Base-by-base conservation (phyloP, 2,888 invertebrate species). In the Prionchulus punctatus region DNA sequence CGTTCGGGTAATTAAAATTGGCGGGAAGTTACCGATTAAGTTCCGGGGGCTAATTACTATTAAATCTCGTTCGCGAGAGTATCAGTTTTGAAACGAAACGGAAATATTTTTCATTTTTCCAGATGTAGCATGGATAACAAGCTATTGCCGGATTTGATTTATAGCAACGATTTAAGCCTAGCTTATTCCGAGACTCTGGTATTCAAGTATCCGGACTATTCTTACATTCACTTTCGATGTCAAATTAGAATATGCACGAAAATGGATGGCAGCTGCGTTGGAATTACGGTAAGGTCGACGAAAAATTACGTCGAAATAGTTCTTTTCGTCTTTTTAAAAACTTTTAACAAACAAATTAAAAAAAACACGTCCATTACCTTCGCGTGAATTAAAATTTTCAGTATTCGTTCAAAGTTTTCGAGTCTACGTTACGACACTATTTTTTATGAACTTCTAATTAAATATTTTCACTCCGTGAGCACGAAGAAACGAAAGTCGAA, bases 121-220 rank as follows among this genome's bases (percentile, higher is more conserved):
- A 59, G 59, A 1, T 59, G 59, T 50, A 30, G 45, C n/a, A 15
- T 55, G 7, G 59, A 59, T 36, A 1, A 23, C 1, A 26, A 27
- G 2, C 28, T 59, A n/a, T 47, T 59, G 49, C 57, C 55, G 1
- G 2, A 55, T 18, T 45, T 57, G 18, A n/a, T 30, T n/a, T 59
- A 59, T 48, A 57, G 23, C 30, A 23, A 49, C 43, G 50, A 31
- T 3, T 43, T 57, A 21, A 45, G 15, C 1, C 12, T 55, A 27
- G 59, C 59, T 25, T 59, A 55, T 28, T 12, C 50, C 27, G 47
- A 47, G 4, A 36, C 30, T 23, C 43, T 26, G 2, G 59, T 57
- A 1, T 59, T 59, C 57, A 59, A 59, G 27, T 59, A 57, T 47
- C 57, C 59, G 26, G 59, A 59, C 55, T 50, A 59, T 23, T 48